Evolutionary conservation across 2,888 invertebrate species (phyloP).

Genomic region (Trissoscelio sp.): DNA sequence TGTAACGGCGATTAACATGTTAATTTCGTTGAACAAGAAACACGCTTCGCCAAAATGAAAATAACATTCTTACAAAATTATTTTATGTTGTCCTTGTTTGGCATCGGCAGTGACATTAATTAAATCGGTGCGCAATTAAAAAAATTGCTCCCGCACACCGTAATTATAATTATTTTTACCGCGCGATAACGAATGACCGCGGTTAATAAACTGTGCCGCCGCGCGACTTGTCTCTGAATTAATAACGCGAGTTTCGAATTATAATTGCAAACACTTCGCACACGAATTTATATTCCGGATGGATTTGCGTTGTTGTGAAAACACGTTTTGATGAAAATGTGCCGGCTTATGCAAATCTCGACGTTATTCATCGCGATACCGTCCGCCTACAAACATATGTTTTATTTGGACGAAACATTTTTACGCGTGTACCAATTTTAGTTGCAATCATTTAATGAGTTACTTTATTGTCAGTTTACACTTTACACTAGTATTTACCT

Average conservation of each 20-base stretch:
- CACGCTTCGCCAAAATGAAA: neutral
- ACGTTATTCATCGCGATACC: conserved; percentile 44
- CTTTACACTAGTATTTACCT: too few relatives aligned
- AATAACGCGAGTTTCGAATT: conserved; percentile 45
- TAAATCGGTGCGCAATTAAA: conserved; percentile 7
- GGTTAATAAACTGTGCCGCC: conserved; percentile 22
- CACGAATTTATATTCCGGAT: conserved; percentile 49
- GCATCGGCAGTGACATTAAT: neutral
- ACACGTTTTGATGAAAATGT: conserved; percentile 55
- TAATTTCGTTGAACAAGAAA: neutral
- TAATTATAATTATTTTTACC: conserved; percentile 11
- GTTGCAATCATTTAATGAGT: conserved; percentile 14
- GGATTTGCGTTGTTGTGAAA: conserved; percentile 52
- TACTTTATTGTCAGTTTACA: neutral
- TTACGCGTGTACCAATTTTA: conserved; percentile 27
- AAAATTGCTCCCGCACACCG: neutral
- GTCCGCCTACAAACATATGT: conserved; percentile 11
- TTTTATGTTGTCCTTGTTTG: too few relatives aligned
- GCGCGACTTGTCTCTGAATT: conserved; percentile 44
- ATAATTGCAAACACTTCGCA: conserved; percentile 55
- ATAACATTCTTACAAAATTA: neutral
- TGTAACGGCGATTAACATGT: conserved; percentile 14
- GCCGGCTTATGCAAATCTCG: conserved; percentile 50
- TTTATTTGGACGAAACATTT: conserved; percentile 9
- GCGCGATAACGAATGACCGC: conserved; percentile 32